A percentile compares a stretch with the other conserved stretches of the same genome.
Conservation (phyloP, 2,888 invertebrate species). For the Drosophila melanosoma region DNA sequence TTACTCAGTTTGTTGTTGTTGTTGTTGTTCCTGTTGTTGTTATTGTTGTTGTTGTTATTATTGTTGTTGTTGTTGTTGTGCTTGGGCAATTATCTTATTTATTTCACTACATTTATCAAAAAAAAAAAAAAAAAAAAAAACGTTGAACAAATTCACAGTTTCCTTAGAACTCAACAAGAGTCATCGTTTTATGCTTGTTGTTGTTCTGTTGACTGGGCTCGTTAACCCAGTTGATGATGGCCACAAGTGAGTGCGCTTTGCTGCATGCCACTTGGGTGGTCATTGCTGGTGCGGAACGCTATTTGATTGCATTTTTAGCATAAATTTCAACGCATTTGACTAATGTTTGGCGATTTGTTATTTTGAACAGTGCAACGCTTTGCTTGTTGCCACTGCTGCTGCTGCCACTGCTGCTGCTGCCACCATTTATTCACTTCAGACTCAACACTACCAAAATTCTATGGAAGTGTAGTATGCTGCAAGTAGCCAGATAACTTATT, state of each 20-base stretch:
- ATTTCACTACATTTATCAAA: constrained; percentile 72
- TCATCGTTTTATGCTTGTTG: constrained; percentile 11
- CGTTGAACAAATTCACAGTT: constrained; percentile 70
- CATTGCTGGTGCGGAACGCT: constrained; percentile 69
- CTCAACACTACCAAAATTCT: constrained; percentile 28
- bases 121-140: constrained; percentile 54
- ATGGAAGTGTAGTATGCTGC: constrained; percentile 17
- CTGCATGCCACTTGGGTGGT: constrained; percentile 67
- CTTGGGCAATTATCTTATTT: constrained; percentile 72
- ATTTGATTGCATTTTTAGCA: constrained; percentile 78
- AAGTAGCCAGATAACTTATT: constrained; percentile 30
- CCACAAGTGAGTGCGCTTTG: constrained; percentile 20
- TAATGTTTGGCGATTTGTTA: constrained; percentile 75
- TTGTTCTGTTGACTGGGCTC: constrained; percentile 8
- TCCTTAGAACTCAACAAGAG: constrained; percentile 41
- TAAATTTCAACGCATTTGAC: constrained; percentile 80
- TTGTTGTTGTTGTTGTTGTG: constrained; percentile 28
- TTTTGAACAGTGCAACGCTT: constrained; percentile 42
- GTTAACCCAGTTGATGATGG: constrained; percentile 52
- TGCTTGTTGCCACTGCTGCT: constrained; percentile 8
- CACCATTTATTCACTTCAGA: constrained; percentile 57
- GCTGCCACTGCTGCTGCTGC: neutral
- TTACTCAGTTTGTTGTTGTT: constrained; percentile 2
- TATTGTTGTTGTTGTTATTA: neutral
- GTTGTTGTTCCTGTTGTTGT: too few species aligned